Conservation (phyloP, 2,113 vertebrate species). For the Nothobranchius furzeri region DNA sequence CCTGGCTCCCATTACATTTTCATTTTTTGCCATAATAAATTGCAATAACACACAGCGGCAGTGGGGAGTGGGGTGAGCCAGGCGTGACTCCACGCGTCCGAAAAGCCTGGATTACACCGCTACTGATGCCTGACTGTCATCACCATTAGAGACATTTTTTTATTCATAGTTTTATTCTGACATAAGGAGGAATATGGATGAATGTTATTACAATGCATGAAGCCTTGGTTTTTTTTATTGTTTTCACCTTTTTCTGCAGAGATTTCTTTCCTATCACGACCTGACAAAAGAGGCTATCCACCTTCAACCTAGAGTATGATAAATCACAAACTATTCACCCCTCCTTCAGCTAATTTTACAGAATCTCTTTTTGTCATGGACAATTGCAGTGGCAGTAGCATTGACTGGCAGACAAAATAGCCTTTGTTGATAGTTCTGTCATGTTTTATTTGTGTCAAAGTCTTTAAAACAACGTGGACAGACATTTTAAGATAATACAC, state of each 20-base stretch:
- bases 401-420: constrained; percentile 85
- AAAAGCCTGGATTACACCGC: constrained; percentile 67
- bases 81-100: constrained; percentile 73
- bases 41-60: constrained; percentile 77
- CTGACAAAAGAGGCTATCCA: constrained; percentile 79
- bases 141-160: constrained; percentile 78
- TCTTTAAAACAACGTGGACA: constrained; percentile 80
- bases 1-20: constrained; percentile 76
- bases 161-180: constrained; percentile 82
- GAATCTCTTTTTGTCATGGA: constrained; percentile 85
- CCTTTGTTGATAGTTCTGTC: constrained; percentile 85
- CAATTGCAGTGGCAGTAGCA: constrained; percentile 78
- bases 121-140: constrained; percentile 73
- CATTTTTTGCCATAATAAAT: constrained; percentile 81
- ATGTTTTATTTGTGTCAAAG: constrained; percentile 81
- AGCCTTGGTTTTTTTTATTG: constrained; percentile 43
- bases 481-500: constrained; percentile 78
- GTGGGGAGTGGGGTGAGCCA: constrained; percentile 70
- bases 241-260: constrained; percentile 53
- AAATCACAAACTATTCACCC: constrained; percentile 84
- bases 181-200: constrained; percentile 81
- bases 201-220: constrained; percentile 83
- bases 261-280: constrained; percentile 72
- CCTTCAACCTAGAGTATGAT: constrained; percentile 79
- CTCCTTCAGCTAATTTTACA: constrained; percentile 79